Percentiles rank a stretch among this genome's conserved stretches.
Conservation (phyloP, 2,113 vertebrate genomes). For the Anoura caudifer region DNA sequence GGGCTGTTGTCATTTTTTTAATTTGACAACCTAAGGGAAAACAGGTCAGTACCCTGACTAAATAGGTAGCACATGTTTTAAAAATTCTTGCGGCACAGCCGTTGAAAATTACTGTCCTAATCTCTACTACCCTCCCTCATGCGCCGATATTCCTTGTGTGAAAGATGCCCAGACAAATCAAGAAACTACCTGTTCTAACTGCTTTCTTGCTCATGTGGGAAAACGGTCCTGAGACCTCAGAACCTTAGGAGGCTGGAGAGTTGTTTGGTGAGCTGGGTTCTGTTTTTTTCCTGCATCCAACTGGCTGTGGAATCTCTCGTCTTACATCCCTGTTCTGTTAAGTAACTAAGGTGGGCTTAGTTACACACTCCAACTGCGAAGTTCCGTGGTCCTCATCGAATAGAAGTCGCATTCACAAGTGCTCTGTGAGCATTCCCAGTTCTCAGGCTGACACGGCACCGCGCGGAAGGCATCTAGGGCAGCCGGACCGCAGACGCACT, state of each 20-base stretch:
- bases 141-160: not conserved
- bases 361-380: not conserved
- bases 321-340: not conserved
- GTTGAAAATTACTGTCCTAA: not conserved
- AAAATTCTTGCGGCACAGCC: too few relatives aligned
- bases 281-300: not conserved
- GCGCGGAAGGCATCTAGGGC: not conserved
- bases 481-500: not conserved
- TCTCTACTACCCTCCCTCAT: not conserved
- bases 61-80: too few relatives aligned
- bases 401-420: not conserved
- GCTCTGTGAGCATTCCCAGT: not conserved
- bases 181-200: not conserved
- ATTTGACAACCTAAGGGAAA: too few relatives aligned
- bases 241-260: not conserved
- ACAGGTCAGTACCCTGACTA: too few relatives aligned
- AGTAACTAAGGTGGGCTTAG: not conserved
- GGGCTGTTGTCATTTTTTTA: too few relatives aligned
- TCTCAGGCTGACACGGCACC: not conserved
- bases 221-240: not conserved
- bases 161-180: not conserved
- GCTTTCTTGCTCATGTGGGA: not conserved
- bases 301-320: not conserved
- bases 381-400: not conserved
- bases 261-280: not conserved